phyloP scores from a whole-genome alignment of 1,140 invertebrate species.

The Conopomorpha cramerella region DNA sequence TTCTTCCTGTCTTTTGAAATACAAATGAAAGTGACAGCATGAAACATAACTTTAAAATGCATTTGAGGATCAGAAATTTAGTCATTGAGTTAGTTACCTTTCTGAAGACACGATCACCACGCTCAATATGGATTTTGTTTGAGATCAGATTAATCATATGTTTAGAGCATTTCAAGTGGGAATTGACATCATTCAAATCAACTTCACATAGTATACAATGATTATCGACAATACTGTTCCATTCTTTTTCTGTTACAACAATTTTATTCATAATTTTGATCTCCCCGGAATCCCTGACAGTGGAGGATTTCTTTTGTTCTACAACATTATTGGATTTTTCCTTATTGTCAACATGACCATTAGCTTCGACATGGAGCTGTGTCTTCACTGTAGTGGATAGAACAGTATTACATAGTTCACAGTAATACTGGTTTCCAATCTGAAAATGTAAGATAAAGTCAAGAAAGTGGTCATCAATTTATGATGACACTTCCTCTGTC shows the following conservation, averaged over 20 bases:
- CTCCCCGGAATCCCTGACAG: conserved; percentile 9
- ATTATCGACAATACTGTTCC: conserved; percentile 18
- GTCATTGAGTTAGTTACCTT: conserved; percentile 20
- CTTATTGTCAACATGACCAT: conserved; percentile 12
- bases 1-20: no score
- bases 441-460: conserved; percentile 12
- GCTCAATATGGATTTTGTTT: conserved; percentile 4
- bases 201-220: conserved; percentile 18
- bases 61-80: no score
- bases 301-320: no score
- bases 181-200: conserved; percentile 4
- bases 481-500: no score
- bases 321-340: conserved; percentile 9
- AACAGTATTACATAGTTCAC: conserved; percentile 21
- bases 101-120: conserved; percentile 14
- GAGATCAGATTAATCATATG: conserved; percentile 23
- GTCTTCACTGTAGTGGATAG: conserved; percentile 1
- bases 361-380: conserved; percentile 11
- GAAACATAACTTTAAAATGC: no score
- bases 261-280: conserved; percentile 12
- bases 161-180: conserved; percentile 9
- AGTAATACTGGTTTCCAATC: conserved; percentile 20
- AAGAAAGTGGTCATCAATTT: no score
- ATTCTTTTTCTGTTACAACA: conserved; percentile 11
- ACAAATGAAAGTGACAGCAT: no score